Percentiles rank a stretch among this genome's conserved stretches.
Evolutionary conservation across 1,140 invertebrate species (phyloP).

Genomic region (Platorchestia sp.): DNA sequence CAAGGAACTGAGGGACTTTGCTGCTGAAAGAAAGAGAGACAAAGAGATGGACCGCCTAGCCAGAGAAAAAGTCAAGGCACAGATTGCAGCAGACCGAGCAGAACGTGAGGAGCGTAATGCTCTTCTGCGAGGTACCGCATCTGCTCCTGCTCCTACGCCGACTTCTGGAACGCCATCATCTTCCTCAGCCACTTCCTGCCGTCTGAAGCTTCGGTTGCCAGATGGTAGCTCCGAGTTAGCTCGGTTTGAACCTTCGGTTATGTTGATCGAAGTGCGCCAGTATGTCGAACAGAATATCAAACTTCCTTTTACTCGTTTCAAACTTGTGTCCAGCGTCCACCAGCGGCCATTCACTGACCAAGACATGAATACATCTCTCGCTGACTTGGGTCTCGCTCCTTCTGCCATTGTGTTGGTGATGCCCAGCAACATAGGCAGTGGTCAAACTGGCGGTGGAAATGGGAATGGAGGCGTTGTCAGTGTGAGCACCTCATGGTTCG

Average conservation of each 20-base stretch:
- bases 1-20: slow-evolving; percentile 35
- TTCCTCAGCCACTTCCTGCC: slow-evolving; percentile 51
- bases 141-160: slow-evolving; percentile 3
- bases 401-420: slow-evolving; percentile 74
- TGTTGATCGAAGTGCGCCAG: slow-evolving; percentile 74
- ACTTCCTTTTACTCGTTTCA: slow-evolving; percentile 75
- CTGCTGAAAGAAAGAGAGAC: slow-evolving; percentile 42
- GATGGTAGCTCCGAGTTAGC: slow-evolving; percentile 80
- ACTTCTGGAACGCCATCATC: neutral
- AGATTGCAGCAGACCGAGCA: slow-evolving; percentile 70
- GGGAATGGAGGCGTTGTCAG: neutral
- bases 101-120: slow-evolving; percentile 57
- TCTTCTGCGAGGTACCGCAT: slow-evolving; percentile 52
- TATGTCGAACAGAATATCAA: slow-evolving; percentile 76
- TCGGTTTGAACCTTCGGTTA: slow-evolving; percentile 76
- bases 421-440: slow-evolving; percentile 22
- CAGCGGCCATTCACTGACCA: slow-evolving; percentile 78
- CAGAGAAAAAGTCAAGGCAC: slow-evolving; percentile 62
- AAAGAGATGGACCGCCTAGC: slow-evolving; percentile 57
- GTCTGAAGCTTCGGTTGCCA: slow-evolving; percentile 85
- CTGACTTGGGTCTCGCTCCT: slow-evolving; percentile 82
- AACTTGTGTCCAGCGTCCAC: slow-evolving; percentile 84
- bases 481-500: neutral
- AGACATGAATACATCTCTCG: slow-evolving; percentile 77
- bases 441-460: neutral